These are phyloP conservation scores for Rhineura floridana DNA, from an alignment of 2,113 vertebrate genomes.

Conservation along the genomic window DNA sequence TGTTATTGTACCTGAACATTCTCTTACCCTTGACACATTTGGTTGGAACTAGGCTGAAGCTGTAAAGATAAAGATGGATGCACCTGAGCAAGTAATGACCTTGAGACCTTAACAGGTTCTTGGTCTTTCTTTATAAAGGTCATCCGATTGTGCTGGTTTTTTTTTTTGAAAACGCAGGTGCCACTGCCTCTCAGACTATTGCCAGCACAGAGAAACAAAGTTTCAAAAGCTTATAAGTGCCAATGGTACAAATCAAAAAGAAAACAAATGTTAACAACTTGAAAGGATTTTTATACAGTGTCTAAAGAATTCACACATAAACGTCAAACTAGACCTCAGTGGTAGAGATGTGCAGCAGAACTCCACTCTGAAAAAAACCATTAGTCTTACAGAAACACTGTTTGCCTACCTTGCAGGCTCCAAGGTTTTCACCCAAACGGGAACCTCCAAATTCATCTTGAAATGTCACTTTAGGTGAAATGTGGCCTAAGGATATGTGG, in stretches of 20 bases:
- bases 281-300: not conserved
- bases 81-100: slow-evolving; percentile 31
- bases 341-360: not conserved
- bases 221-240: not conserved
- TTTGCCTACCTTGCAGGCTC: not conserved
- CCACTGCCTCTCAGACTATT: not conserved
- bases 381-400: not conserved
- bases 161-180: not conserved
- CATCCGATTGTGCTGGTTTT: not conserved
- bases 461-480: not conserved
- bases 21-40: slow-evolving; percentile 38
- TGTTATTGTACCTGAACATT: slow-evolving; percentile 39
- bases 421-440: not conserved
- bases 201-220: accelerated
- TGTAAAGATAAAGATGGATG: slow-evolving; percentile 29
- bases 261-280: not conserved
- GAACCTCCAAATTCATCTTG: not conserved
- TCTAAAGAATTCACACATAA: too few species aligned
- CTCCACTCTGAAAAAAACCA: not conserved
- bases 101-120: slow-evolving; percentile 32
- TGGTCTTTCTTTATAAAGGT: not conserved
- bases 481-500: not conserved
- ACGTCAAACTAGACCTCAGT: not conserved
- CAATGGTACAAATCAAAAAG: not conserved
- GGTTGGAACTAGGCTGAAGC: slow-evolving; percentile 26